phyloP scores from a whole-genome alignment of 2,888 invertebrate genomes.

The Choristoneura rosaceana region DNA sequence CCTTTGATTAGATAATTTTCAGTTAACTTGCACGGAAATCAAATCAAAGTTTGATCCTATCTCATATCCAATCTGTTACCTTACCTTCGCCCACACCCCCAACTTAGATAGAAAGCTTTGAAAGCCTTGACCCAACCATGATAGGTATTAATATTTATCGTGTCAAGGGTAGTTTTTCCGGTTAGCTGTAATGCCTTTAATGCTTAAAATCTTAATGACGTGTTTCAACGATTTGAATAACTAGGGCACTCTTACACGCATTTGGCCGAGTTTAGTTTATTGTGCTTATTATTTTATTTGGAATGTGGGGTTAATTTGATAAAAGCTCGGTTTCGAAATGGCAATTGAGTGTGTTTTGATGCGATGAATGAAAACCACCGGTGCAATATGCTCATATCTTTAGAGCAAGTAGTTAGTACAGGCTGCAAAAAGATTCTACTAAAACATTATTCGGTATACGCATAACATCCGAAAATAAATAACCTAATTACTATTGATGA shows the following conservation, averaged over 20 bases:
- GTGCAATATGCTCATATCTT: no score
- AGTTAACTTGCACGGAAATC: slow-evolving; percentile 7
- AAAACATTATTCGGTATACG: no score
- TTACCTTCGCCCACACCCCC: not conserved
- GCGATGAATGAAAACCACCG: not conserved
- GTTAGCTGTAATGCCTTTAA: not conserved
- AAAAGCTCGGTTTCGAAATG: not conserved
- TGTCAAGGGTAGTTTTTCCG: slow-evolving; percentile 34
- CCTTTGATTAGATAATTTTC: not conserved
- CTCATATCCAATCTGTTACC: slow-evolving; percentile 9
- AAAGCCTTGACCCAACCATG: slow-evolving; percentile 27
- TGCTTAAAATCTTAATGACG: slow-evolving; percentile 11
- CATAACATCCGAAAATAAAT: no score
- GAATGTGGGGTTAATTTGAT: not conserved
- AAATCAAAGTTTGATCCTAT: slow-evolving; percentile 17
- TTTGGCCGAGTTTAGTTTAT: not conserved
- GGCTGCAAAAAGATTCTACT: no score
- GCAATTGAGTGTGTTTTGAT: not conserved
- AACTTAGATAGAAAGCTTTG: not conserved
- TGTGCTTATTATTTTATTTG: not conserved
- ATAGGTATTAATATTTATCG: slow-evolving; percentile 5
- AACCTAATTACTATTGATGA: no score
- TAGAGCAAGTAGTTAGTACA: no score
- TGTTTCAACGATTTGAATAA: slow-evolving; percentile 13
- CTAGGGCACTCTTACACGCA: slow-evolving; percentile 4